A percentile compares a stretch with the other conserved stretches of the same genome.
Evolutionary conservation across 2,113 vertebrate genomes (phyloP).

Genomic region (Odontesthes bonariensis): DNA sequence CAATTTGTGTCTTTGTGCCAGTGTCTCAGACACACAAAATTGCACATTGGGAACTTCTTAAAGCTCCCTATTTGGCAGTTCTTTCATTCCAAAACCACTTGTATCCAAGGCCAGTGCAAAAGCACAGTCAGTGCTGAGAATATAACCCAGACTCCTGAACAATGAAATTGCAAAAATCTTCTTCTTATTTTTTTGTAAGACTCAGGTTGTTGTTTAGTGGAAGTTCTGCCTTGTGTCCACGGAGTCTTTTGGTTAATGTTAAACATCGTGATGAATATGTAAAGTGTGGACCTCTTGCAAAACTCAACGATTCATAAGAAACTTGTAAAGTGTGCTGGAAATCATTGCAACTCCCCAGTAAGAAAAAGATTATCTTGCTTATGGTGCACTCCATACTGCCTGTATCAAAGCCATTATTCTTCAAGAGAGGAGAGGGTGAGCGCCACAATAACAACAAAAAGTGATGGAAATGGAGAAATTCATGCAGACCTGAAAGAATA

Average conservation of each 20-base stretch:
- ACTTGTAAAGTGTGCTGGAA: constrained; percentile 26
- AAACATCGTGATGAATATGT: background rate
- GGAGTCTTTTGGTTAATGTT: background rate
- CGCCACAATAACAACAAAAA: constrained; percentile 57
- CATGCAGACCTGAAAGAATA: constrained; percentile 44
- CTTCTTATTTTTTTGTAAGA: background rate
- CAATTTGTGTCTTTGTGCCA: constrained; percentile 38
- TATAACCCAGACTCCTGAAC: constrained; percentile 13
- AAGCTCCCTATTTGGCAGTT: constrained; percentile 42
- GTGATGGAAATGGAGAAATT: constrained; percentile 64
- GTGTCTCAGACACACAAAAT: constrained; percentile 41
- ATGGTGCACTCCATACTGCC: constrained; percentile 13
- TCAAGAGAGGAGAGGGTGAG: constrained; percentile 42
- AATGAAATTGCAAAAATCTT: constrained; percentile 12
- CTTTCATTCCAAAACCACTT: constrained; percentile 47
- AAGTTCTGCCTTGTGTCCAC: background rate
- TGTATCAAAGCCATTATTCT: constrained; percentile 57
- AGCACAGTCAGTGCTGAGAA: constrained; percentile 16
- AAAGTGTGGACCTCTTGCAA: background rate
- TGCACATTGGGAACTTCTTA: constrained; percentile 35
- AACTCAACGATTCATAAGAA: background rate
- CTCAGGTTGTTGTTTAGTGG: background rate
- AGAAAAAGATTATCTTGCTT: constrained; percentile 25
- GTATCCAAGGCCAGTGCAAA: constrained; percentile 38
- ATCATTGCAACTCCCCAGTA: constrained; percentile 29